Base-by-base conservation (phyloP, 2,888 invertebrate species). In the Leucozona laternaria region DNA sequence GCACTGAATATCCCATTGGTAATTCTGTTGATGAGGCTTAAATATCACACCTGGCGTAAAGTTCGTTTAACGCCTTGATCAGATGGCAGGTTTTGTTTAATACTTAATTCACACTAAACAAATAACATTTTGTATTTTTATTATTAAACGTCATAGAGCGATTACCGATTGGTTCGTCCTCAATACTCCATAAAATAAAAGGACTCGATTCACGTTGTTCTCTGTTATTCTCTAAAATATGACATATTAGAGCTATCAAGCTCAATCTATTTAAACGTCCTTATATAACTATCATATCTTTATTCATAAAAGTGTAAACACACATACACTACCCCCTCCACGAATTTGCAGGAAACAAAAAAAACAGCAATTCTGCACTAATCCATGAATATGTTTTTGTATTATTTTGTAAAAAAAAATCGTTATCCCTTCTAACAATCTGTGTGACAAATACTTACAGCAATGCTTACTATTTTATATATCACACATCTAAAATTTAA, bases 381-480 rank as follows among this genome's bases (percentile, higher is more conserved):
- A 62, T n/a, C n/a, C 40, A 73, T 82, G 11, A 73, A 28, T 43
- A 15, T 31, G 31, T 31, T 3, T 25, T 17, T 45, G 13, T 53
- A 15, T 50, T 7, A 75, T 55, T 11, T 20, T 48, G 17, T 45
- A 17, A 17, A 45, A 2, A 5, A 34, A 22, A 72, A 57, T 66
- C 22, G n/a, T 34, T 66, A 71, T 75, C 43, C 57, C 68, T 68
- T 76, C 73, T 85, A 79, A 85, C 81, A 77, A 79, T n/a, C 57
- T 86, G 81, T 88, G 85, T 88, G 87, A 88, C 87, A 88, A 83
- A 88, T 88, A 88, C 87, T 85, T 83, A 88, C 83, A 84, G 71
- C 73, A 72, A 79, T 76, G 83, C 83, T 79, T 87, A n/a, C 17
- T 20, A 15, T 71, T 13, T 31, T 48, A 58, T 48, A 58, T 45